Base-by-base conservation (phyloP, 2,888 invertebrate species). In the Aphidius colemani region DNA sequence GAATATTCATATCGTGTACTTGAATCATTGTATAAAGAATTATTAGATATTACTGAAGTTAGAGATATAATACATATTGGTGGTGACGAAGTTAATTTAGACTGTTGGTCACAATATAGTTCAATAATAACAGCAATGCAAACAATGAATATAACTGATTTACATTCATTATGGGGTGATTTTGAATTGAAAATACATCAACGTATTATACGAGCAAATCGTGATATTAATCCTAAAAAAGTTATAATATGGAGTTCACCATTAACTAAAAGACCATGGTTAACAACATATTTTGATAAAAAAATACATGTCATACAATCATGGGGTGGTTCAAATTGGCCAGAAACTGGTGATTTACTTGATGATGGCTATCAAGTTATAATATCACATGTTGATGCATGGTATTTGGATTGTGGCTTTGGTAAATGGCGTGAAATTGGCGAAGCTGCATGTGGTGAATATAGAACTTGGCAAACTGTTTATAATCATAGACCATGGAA, bases 361-460 rank as follows among this genome's bases (percentile, higher is more conserved):
- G 88, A 90, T 70, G 90, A 90, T 63, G 94, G 93, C 3, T 94
- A 89, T 82, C 87, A 89, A 63, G 85, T 93, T 59, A 89, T 95
- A 63, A 83, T 94, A 64, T 93, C 93, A 11, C 94, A 94, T 82
- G 93, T 93, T 61, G 94, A 94, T 79, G 92, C 93, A 6, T 93
- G 93, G 92, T 94, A 94, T 82, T 85, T 94, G 70, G 94, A 94
- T 80, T 94, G 94, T 78, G 94, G 94, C 1, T 93, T 92, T 79
- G 93, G 93, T 0, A 89, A 89, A 69, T 94, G 94, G 94, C 86
- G 93, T 39, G 90, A 92, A 76, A 89, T 88, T 41, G 92, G 92
- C 2, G 92, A 92, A 71, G 93, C 92, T 1, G 92, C 94, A 72
- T 95, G 94, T 79, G 92, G 93, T 18, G 94, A 94, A 7, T 95